phyloP scores from a whole-genome alignment of 2,113 vertebrate species.

The Alosa alosa region DNA sequence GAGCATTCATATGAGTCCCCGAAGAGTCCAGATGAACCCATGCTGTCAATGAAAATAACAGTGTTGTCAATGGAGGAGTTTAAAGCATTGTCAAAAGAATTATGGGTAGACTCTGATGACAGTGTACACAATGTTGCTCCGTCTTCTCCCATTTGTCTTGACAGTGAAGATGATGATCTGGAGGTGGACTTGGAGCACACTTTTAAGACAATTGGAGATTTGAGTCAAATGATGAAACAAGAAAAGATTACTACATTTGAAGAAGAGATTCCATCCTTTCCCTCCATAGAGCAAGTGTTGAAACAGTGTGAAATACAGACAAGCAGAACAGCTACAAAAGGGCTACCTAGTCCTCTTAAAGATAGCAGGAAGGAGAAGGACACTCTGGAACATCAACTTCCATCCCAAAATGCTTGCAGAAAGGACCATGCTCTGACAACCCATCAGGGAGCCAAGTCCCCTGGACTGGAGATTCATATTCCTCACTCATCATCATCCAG shows the following conservation, averaged over 20 bases:
- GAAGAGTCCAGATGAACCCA: background rate
- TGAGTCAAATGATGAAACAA: background rate
- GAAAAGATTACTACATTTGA: background rate
- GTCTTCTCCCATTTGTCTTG: background rate
- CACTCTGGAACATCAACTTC: background rate
- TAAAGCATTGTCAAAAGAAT: background rate
- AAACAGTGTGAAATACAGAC: background rate
- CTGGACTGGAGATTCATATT: background rate
- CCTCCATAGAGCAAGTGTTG: background rate
- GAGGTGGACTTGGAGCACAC: background rate
- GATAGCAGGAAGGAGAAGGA: background rate
- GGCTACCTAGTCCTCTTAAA: background rate
- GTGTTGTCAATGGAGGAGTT: background rate
- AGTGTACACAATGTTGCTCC: background rate
- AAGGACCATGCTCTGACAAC: background rate
- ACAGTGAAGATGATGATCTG: background rate
- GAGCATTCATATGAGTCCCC: background rate
- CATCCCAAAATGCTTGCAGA: background rate
- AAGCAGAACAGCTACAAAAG: background rate
- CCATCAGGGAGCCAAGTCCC: background rate
- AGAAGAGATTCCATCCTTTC: background rate
- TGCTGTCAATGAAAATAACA: background rate
- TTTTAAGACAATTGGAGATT: background rate
- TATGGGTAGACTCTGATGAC: background rate
- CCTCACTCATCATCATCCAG: background rate